Percentiles rank a stretch among this genome's conserved stretches.
Evolutionary conservation across 2,797 vertebrate species (phyloP).

Genomic region (Phoeniculus purpureus): DNA sequence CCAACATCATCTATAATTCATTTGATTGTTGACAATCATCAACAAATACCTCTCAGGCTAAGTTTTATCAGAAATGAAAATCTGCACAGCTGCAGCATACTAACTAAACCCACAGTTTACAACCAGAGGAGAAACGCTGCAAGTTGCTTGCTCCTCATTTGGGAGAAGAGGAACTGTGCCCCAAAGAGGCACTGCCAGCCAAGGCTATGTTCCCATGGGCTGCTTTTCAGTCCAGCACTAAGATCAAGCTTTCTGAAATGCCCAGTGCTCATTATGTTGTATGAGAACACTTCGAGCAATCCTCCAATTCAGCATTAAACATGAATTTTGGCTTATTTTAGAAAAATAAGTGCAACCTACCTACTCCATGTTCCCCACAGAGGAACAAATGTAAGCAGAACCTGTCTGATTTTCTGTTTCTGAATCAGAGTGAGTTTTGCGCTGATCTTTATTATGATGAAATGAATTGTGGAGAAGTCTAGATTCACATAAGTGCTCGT

Average conservation of each 20-base stretch:
- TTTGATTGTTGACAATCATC: slow-evolving; percentile 81
- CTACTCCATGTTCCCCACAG: not conserved
- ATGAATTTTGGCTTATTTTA: not conserved
- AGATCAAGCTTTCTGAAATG: slow-evolving; percentile 8
- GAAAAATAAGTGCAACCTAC: not conserved
- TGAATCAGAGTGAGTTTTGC: not conserved
- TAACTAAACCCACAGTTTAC: slow-evolving; percentile 17
- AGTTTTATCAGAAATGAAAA: slow-evolving; percentile 76
- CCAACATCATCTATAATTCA: slow-evolving; percentile 84
- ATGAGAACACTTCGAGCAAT: not conserved
- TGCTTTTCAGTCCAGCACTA: not conserved
- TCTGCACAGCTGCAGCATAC: slow-evolving; percentile 52
- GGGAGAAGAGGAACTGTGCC: not conserved
- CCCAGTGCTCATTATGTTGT: not conserved
- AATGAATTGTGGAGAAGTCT: not conserved
- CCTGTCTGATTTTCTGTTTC: not conserved
- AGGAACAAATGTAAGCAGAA: not conserved
- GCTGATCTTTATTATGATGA: not conserved
- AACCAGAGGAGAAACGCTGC: not conserved
- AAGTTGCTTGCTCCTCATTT: not conserved
- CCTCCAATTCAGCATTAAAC: not conserved
- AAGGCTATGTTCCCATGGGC: not conserved
- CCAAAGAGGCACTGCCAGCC: not conserved
- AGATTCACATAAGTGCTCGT: not conserved
- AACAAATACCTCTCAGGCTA: slow-evolving; percentile 74